These are phyloP conservation scores for Crenuchus spilurus DNA, from an alignment of 2,797 vertebrate species.

Conservation along the genomic window DNA sequence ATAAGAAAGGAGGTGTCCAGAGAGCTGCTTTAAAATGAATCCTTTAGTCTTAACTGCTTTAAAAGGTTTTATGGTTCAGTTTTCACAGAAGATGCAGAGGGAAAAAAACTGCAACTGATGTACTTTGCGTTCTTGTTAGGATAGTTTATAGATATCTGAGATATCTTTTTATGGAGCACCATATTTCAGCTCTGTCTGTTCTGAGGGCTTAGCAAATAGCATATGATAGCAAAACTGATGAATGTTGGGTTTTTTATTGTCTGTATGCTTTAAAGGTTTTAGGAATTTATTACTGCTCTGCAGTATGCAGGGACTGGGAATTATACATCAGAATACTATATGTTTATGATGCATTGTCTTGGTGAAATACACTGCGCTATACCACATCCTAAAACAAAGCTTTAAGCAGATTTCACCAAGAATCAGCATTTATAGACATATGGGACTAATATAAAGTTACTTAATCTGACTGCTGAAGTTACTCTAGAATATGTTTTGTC, in stretches of 20 bases:
- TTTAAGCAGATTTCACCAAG: neutral
- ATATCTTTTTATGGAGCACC: conserved; percentile 66
- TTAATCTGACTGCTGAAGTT: no score
- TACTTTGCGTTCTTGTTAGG: conserved; percentile 63
- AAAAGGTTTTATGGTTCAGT: neutral
- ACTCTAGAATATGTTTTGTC: no score
- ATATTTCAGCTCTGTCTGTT: conserved; percentile 65
- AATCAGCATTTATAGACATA: no score
- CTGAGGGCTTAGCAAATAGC: neutral
- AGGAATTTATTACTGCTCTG: neutral
- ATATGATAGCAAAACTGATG: conserved; percentile 1
- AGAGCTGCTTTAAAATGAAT: neutral
- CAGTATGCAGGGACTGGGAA: neutral
- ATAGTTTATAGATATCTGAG: conserved; percentile 70
- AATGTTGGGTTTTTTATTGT: conserved; percentile 10
- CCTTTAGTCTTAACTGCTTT: neutral
- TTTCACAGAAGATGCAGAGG: neutral
- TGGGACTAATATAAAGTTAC: no score
- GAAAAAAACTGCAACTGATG: conserved; percentile 36
- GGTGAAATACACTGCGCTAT: neutral
- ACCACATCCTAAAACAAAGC: neutral
- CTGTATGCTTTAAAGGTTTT: neutral
- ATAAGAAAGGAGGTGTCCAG: neutral
- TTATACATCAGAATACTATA: neutral
- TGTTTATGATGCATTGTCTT: conserved; percentile 3